Percentiles rank a stretch among this genome's conserved stretches.
These are phyloP conservation scores for Artibeus jamaicensis DNA, from an alignment of 2,797 vertebrate genomes.

Conservation along the genomic window DNA sequence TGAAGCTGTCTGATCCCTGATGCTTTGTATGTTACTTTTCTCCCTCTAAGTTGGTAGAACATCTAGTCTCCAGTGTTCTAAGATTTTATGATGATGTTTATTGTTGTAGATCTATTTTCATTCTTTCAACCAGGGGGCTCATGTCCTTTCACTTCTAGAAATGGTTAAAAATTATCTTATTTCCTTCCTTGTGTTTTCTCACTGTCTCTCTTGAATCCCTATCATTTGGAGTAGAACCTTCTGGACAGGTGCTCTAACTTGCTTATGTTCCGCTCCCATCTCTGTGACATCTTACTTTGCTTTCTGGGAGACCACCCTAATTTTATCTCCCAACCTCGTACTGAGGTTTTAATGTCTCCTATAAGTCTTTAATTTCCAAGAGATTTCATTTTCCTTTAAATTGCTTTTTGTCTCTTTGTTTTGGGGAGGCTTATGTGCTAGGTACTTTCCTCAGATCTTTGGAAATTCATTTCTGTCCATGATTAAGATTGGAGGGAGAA, in stretches of 20 bases:
- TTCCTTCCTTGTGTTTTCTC: neutral
- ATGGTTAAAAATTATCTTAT: neutral
- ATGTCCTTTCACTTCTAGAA: neutral
- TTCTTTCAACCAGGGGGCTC: neutral
- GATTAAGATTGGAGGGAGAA: neutral
- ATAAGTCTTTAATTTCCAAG: neutral
- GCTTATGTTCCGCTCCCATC: neutral
- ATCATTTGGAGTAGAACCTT: neutral
- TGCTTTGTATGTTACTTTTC: neutral
- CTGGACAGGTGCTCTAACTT: neutral
- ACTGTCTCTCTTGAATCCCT: neutral
- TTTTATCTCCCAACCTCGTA: neutral
- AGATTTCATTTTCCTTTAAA: conserved; percentile 3
- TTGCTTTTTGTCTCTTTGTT: neutral
- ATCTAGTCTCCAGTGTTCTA: neutral
- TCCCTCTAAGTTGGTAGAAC: neutral
- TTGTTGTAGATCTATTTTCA: neutral
- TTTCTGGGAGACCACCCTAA: neutral
- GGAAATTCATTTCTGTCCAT: neutral
- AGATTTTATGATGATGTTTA: neutral
- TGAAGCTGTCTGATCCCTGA: neutral
- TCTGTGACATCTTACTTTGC: neutral
- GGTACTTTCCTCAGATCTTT: conserved; percentile 1
- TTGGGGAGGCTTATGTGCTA: neutral
- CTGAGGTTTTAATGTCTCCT: conserved; percentile 11